Evolutionary conservation across 2,797 vertebrate species (phyloP).

Genomic region (Neopelma chrysocephalum): DNA sequence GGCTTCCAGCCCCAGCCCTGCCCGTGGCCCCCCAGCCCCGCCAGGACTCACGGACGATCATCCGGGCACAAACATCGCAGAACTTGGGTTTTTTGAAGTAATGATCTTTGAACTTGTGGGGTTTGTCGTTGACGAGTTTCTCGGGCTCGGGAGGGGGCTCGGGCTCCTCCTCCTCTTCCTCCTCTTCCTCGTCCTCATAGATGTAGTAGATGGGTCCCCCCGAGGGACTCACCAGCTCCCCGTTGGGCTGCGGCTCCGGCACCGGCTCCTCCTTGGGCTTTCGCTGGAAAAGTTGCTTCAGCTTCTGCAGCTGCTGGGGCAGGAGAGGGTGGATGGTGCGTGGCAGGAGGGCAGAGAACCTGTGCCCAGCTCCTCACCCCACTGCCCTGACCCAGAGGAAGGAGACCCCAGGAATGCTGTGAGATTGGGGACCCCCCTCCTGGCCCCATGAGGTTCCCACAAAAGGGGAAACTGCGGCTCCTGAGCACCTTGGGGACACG

Average conservation of each 20-base stretch:
- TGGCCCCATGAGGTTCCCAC: accelerated
- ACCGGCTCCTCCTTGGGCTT: constrained; percentile 27
- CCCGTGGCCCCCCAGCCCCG: not conserved
- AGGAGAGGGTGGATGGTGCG: not conserved
- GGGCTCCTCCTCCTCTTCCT: constrained; percentile 89
- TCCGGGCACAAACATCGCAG: constrained; percentile 96
- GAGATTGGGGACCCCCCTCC: not conserved
- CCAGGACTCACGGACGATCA: constrained; percentile 93
- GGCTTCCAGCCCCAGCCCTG: not conserved
- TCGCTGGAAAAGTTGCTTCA: constrained; percentile 64
- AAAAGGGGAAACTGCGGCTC: not conserved
- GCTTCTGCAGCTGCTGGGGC: constrained; percentile 73
- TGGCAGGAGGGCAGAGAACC: not conserved
- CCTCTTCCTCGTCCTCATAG: constrained; percentile 91
- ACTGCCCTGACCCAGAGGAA: not conserved
- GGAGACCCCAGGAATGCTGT: not conserved
- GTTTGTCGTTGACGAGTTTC: constrained; percentile 82
- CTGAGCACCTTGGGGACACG: accelerated
- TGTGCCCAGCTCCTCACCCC: not conserved
- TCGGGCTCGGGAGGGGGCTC: constrained; percentile 83
- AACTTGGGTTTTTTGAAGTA: constrained; percentile 99
- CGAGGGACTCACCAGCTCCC: constrained; percentile 77
- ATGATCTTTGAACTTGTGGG: constrained; percentile 97
- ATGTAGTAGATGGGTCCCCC: constrained; percentile 88
- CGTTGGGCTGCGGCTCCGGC: constrained; percentile 76